Percentiles rank a stretch among this genome's conserved stretches.
Evolutionary conservation across 2,113 vertebrate genomes (phyloP).

Genomic region (Smithornis capensis): DNA sequence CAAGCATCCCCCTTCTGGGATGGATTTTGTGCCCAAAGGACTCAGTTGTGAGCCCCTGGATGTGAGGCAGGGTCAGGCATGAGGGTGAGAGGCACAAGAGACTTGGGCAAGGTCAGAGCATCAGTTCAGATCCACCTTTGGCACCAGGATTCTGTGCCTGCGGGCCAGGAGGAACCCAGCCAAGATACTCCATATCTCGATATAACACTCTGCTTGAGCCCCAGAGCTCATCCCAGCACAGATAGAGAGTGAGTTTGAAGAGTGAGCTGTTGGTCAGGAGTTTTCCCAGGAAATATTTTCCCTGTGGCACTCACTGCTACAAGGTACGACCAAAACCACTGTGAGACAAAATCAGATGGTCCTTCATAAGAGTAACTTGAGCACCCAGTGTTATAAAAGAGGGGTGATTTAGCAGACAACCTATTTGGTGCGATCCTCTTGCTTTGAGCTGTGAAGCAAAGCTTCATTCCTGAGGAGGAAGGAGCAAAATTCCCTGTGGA

Average conservation of each 20-base stretch:
- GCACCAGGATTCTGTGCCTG: too few species aligned
- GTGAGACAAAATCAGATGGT: rapidly evolving
- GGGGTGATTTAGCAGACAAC: rapidly evolving
- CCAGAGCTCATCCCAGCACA: neutral
- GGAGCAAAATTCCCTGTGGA: neutral
- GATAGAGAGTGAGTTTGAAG: neutral
- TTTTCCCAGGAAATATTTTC: neutral
- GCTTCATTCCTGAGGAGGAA: neutral
- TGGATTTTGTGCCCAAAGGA: neutral
- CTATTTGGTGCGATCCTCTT: neutral
- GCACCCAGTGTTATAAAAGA: neutral
- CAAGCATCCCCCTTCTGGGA: neutral
- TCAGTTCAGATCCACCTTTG: neutral
- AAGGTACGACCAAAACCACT: rapidly evolving
- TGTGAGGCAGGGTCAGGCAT: neutral
- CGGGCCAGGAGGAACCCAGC: neutral
- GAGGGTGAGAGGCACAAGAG: neutral
- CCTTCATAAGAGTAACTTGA: neutral
- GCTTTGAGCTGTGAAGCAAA: neutral
- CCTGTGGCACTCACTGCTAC: neutral
- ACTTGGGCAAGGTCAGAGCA: neutral
- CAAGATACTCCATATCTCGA: rapidly evolving
- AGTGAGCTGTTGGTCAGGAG: neutral
- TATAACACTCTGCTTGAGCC: neutral
- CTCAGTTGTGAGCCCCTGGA: rapidly evolving